These are phyloP conservation scores for Timema podura DNA, from an alignment of 2,888 invertebrate genomes.

Conservation along the genomic window DNA sequence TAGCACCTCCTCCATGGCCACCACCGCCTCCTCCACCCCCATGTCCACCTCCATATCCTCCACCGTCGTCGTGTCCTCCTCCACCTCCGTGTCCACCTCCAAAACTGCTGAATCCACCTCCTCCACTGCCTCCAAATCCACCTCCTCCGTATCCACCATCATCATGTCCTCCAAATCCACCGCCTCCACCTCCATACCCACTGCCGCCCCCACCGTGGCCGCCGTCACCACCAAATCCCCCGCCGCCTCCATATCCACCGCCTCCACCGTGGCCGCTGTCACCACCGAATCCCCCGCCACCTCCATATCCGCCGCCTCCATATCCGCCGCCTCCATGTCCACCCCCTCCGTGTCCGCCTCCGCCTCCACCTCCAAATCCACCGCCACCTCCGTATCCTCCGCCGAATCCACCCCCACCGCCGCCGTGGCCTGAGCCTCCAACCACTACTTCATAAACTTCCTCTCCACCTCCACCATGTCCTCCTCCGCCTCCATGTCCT, in stretches of 20 bases:
- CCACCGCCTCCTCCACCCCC: constrained; percentile 36
- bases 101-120: not conserved
- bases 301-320: no score
- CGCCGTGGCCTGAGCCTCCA: not conserved
- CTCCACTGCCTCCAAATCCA: not conserved
- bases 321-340: no score
- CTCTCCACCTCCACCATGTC: not conserved
- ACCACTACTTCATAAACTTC: not conserved
- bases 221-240: no score
- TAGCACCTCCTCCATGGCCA: constrained; percentile 9
- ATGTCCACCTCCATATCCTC: constrained; percentile 51
- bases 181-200: no score
- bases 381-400: not conserved
- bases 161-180: no score
- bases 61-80: constrained; percentile 39
- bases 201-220: no score
- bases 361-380: not conserved
- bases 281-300: no score
- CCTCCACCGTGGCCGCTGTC: no score
- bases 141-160: no score
- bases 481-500: not conserved
- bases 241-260: no score
- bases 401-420: not conserved
- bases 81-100: constrained; percentile 21
- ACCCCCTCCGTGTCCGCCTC: no score